Evolutionary conservation across 2,797 vertebrate species (phyloP), one percentile per base, ranked within the genome.

Genomic region (Nannoperca australis): DNA sequence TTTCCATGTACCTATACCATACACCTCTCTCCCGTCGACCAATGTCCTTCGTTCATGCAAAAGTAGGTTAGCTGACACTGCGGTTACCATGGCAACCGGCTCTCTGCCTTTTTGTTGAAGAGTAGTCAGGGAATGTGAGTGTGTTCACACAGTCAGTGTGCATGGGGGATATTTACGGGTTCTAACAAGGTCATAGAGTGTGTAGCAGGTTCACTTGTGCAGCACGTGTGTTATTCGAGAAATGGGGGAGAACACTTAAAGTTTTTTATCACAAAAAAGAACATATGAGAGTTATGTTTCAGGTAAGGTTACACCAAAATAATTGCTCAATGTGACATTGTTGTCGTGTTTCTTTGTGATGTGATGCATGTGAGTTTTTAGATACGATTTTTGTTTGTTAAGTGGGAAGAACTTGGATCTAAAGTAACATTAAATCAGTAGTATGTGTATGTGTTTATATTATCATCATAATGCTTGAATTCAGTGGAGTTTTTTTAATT

Each of bases 81-180:
- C 86, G 89, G 90, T 95, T 92, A 91, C 94, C 92, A 94, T 94
- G 92, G 93, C 85, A 94, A 95, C 94, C 79, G 1, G 70, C 62
- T 92, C 78, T 89, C 88, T 88, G 87, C 88, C 92, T 92, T 79
- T 72, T 83, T 65, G 67, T 78, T 87, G 82, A 85, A 81, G 66
- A 78, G 77, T 88, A 86, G 85, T 91, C 84, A 81, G 76, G 76
- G 69, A 70, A 75, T 75, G 83, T 61, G 87, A 65, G 82, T 53
- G 76, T 64, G 60, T 78, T 79, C 58, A 79, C 51, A 68, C 73
- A 88, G 82, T 81, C 64, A 51, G 40, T 71, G 69, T 61, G 22
- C 38, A 51, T 32, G 51, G 27, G 1, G 36, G 64, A 38, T 64
- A 61, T 65, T 68, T 71, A 58, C 65, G 73, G 73, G 47, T 75